Percentiles rank a stretch among this genome's conserved stretches.
Conservation (phyloP, 2,113 vertebrate species). For the Marcusenius ussheri region DNA sequence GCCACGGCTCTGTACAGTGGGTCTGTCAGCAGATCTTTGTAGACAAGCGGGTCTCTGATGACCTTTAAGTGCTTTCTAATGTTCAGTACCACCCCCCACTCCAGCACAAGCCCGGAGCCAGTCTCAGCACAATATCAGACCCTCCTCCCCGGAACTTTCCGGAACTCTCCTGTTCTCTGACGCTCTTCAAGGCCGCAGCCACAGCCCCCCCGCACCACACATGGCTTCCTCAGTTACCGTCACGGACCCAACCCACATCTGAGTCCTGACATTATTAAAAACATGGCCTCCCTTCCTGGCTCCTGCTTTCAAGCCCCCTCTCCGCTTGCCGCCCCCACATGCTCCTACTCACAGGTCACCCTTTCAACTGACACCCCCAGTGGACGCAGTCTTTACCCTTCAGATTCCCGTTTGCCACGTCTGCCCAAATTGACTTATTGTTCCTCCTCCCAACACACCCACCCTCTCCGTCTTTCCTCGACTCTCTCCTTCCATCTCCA, state of each 20-base stretch:
- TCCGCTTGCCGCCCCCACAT: not conserved
- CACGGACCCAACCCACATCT: conserved; percentile 8
- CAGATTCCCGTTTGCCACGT: conserved; percentile 32
- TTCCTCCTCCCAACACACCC: not conserved
- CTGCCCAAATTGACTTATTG: not conserved
- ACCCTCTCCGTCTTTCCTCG: not conserved
- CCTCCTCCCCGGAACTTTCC: not conserved
- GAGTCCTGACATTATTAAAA: conserved; percentile 23
- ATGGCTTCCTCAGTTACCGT: not conserved
- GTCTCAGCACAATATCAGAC: not conserved
- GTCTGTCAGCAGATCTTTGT: conserved; percentile 33
- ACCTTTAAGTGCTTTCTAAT: conserved; percentile 41
- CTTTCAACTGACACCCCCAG: conserved; percentile 30
- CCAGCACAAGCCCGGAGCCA: not conserved
- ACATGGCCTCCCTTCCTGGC: conserved; percentile 9
- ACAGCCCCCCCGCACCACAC: not conserved
- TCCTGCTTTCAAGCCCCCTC: conserved; percentile 4
- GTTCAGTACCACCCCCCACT: conserved; percentile 27
- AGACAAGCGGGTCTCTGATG: conserved; percentile 8
- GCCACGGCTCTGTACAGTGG: conserved; percentile 13
- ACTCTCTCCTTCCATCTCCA: not conserved
- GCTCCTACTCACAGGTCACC: not conserved
- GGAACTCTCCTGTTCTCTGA: not conserved
- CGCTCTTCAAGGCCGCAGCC: not conserved
- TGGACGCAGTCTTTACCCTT: conserved; percentile 1